phyloP scores from a whole-genome alignment of 2,888 invertebrate species.

The Leptinotarsa peninsularis region DNA sequence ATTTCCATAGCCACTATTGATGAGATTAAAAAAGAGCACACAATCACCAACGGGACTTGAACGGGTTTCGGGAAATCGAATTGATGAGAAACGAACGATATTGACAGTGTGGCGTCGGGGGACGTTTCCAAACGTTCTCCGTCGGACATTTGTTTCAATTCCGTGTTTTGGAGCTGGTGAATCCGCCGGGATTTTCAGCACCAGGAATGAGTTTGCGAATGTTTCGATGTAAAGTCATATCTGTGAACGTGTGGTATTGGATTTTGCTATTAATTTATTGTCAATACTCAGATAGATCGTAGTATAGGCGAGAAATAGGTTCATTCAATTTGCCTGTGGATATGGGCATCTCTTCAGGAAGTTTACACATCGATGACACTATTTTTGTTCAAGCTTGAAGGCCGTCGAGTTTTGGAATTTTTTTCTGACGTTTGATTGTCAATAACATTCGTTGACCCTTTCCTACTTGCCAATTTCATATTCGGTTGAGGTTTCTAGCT shows the following conservation, averaged over 20 bases:
- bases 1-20: conserved; percentile 65
- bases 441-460: too few species aligned
- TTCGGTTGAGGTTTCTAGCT: too few species aligned
- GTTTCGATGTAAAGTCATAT: background rate
- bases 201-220: conserved; percentile 1
- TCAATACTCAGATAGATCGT: background rate
- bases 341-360: too few species aligned
- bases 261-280: background rate
- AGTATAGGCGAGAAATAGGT: background rate
- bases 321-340: background rate
- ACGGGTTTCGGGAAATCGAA: conserved; percentile 27
- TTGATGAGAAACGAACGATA: conserved; percentile 27
- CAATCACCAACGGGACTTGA: conserved; percentile 60
- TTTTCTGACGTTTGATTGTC: too few species aligned
- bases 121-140: conserved; percentile 36
- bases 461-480: too few species aligned
- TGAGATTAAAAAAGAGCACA: conserved; percentile 64
- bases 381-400: too few species aligned
- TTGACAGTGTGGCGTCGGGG: conserved; percentile 34
- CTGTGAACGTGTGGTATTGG: too few species aligned
- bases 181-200: conserved; percentile 1
- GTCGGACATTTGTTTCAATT: conserved; percentile 28
- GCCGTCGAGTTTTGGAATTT: too few species aligned
- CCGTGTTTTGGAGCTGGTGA: background rate
- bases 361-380: too few species aligned